These are phyloP conservation scores for Agelastica alni DNA, from an alignment of 2,888 invertebrate species.

Conservation along the genomic window DNA sequence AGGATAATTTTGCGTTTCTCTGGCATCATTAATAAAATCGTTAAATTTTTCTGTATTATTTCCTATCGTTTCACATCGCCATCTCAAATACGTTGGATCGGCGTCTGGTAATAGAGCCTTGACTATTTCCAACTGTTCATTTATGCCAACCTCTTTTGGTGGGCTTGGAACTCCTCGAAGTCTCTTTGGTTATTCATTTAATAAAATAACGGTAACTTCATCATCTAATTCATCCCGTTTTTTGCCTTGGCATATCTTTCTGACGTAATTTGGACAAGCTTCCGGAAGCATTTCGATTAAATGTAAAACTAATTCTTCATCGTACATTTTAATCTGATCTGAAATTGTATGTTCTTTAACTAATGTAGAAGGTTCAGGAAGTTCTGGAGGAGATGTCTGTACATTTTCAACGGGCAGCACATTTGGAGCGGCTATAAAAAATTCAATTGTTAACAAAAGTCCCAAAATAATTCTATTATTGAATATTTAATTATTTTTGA, in stretches of 20 bases:
- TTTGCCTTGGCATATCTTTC: conserved; percentile 37
- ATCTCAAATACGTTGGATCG: conserved; percentile 44
- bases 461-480: too few relatives aligned
- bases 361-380: too few relatives aligned
- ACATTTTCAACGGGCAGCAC: too few relatives aligned
- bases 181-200: conserved; percentile 43
- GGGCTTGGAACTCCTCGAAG: conserved; percentile 21
- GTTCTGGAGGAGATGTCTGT: too few relatives aligned
- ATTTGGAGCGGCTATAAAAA: too few relatives aligned
- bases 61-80: conserved; percentile 36
- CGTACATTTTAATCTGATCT: too few relatives aligned
- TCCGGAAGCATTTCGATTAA: conserved; percentile 48
- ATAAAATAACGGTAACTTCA: conserved; percentile 34
- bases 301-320: conserved; percentile 33
- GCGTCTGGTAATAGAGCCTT: conserved; percentile 46
- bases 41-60: conserved; percentile 37
- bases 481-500: too few relatives aligned
- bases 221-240: conserved; percentile 34
- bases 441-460: too few relatives aligned
- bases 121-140: conserved; percentile 43
- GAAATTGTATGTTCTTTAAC: too few relatives aligned
- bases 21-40: conserved; percentile 37
- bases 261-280: conserved; percentile 43
- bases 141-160: conserved; percentile 35
- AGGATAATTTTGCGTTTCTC: conserved; percentile 44